phyloP scores from a whole-genome alignment of 2,113 vertebrate genomes.

The Petaurus breviceps region DNA sequence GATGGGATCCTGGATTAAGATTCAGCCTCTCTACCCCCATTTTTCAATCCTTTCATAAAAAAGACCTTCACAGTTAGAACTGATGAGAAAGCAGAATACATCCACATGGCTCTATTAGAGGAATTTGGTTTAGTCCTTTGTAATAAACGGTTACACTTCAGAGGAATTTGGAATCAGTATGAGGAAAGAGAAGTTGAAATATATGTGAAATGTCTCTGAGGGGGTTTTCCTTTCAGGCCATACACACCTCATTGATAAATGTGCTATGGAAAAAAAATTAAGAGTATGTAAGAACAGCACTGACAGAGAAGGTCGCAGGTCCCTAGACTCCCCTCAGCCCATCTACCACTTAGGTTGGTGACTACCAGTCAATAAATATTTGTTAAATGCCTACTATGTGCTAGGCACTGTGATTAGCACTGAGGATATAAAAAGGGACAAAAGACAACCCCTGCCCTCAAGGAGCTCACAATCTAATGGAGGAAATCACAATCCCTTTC shows the following conservation, averaged over 20 bases:
- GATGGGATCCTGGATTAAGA: not conserved
- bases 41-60: conserved; percentile 31
- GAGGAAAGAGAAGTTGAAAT: conserved; percentile 41
- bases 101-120: not conserved
- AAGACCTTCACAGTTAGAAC: not conserved
- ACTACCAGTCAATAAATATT: not conserved
- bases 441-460: not conserved
- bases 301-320: not conserved
- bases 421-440: not conserved
- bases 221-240: not conserved
- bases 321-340: not conserved
- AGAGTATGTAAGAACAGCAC: not conserved
- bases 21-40: not conserved
- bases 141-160: not conserved
- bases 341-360: not conserved
- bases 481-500: not conserved
- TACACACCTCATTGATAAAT: not conserved
- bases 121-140: not conserved
- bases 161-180: not conserved
- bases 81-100: not conserved
- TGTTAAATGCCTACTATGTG: not conserved
- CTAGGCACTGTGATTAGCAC: not conserved
- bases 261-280: not conserved
- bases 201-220: not conserved
- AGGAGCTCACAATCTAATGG: not conserved